Percentiles rank a stretch among this genome's conserved stretches.
These are phyloP conservation scores for Tinamus guttatus DNA, from an alignment of 2,113 vertebrate species.

Conservation along the genomic window DNA sequence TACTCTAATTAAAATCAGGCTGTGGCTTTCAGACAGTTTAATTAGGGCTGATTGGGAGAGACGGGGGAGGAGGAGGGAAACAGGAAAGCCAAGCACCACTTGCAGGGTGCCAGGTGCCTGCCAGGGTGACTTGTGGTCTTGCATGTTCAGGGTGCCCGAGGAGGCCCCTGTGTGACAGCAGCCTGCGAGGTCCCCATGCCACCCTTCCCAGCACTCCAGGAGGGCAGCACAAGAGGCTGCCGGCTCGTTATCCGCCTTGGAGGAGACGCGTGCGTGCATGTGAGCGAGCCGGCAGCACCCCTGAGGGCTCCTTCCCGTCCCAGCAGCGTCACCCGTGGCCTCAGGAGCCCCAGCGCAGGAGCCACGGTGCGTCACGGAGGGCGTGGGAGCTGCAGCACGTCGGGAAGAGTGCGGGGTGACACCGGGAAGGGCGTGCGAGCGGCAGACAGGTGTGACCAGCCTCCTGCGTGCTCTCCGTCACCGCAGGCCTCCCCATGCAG, in stretches of 20 bases:
- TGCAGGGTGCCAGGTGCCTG: fast-evolving
- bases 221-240: conserved; percentile 2
- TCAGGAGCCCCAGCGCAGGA: not conserved
- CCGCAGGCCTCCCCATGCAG: no score
- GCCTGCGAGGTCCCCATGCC: not conserved
- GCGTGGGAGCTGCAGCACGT: not conserved
- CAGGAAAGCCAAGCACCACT: not conserved
- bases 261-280: not conserved
- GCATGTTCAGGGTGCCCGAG: no score
- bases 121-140: not conserved
- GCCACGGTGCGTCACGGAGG: not conserved
- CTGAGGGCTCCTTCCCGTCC: conserved; percentile 32
- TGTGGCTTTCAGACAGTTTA: conserved; percentile 76
- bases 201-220: no score
- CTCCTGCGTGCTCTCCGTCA: no score
- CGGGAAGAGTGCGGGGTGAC: no score
- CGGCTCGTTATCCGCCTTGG: not conserved
- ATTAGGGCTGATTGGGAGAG: conserved; percentile 72
- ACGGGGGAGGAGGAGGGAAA: not conserved
- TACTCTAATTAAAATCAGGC: conserved; percentile 80
- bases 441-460: not conserved
- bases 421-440: no score
- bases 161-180: not conserved
- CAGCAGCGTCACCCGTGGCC: conserved; percentile 54
- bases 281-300: not conserved